A percentile compares a stretch with the other conserved stretches of the same genome.
phyloP scores from a whole-genome alignment of 1,140 invertebrate species.

The Drosophila tani region DNA sequence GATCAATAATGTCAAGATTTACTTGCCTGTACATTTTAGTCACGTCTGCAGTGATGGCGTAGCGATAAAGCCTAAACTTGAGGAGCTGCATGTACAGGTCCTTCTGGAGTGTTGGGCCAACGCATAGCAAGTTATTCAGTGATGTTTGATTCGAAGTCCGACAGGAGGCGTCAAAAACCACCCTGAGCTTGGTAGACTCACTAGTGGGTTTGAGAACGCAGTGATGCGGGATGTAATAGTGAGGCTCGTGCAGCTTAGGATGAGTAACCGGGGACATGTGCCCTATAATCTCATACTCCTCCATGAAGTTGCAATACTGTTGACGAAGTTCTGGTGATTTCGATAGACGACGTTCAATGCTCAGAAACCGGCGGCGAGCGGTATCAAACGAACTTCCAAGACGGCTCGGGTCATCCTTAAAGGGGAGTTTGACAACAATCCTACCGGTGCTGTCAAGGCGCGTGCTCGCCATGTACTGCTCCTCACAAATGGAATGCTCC shows the following conservation, averaged over 20 bases:
- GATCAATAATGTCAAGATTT: background rate
- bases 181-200: background rate
- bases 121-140: background rate
- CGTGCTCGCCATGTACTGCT: too few relatives aligned
- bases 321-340: background rate
- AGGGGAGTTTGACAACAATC: too few relatives aligned
- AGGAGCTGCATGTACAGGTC: background rate
- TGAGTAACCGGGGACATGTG: too few relatives aligned
- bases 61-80: background rate
- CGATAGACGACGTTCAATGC: too few relatives aligned
- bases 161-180: slow-evolving; percentile 66
- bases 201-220: background rate
- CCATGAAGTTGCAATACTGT: too few relatives aligned
- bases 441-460: too few relatives aligned
- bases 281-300: too few relatives aligned
- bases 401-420: background rate
- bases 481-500: too few relatives aligned
- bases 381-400: too few relatives aligned
- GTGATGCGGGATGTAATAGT: background rate
- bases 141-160: slow-evolving; percentile 1
- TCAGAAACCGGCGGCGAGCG: too few relatives aligned
- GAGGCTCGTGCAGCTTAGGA: background rate
- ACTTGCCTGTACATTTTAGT: slow-evolving; percentile 7
- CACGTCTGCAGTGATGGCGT: background rate
- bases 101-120: background rate